These are phyloP conservation scores for Zonitis immaculata DNA, from an alignment of 2,888 invertebrate genomes.

Conservation along the genomic window DNA sequence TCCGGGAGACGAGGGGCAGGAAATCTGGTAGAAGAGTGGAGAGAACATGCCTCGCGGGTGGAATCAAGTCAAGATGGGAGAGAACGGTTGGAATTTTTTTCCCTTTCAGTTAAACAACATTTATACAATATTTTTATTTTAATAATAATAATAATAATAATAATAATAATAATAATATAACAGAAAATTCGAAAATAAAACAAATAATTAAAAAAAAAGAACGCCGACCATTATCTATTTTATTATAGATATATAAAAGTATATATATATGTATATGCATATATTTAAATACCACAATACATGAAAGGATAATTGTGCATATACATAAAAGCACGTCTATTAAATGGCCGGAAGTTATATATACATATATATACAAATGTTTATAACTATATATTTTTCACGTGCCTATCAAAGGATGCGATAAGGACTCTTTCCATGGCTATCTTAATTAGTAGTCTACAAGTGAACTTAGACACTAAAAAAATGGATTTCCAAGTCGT, in stretches of 20 bases:
- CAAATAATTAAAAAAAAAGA: neutral
- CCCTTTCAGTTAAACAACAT: conserved; percentile 1
- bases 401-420: conserved; percentile 26
- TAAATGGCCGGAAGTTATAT: conserved; percentile 30
- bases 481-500: conserved; percentile 32
- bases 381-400: conserved; percentile 28
- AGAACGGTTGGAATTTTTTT: conserved; percentile 33
- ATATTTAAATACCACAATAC: neutral
- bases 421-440: conserved; percentile 26
- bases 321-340: conserved; percentile 22
- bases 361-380: no score
- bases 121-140: no score
- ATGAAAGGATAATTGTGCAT: neutral
- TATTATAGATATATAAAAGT: neutral
- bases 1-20: conserved; percentile 27
- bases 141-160: no score
- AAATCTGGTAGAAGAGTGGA: conserved; percentile 41
- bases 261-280: neutral
- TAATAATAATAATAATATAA: no score
- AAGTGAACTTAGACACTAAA: conserved; percentile 10
- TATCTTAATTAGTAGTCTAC: conserved; percentile 23
- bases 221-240: neutral
- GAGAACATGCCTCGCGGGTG: conserved; percentile 47
- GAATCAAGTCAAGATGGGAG: conserved; percentile 37
- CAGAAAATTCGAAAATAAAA: no score